These are phyloP conservation scores for Xanthostigma xanthostigma DNA, from an alignment of 2,888 invertebrate genomes.

Conservation along the genomic window DNA sequence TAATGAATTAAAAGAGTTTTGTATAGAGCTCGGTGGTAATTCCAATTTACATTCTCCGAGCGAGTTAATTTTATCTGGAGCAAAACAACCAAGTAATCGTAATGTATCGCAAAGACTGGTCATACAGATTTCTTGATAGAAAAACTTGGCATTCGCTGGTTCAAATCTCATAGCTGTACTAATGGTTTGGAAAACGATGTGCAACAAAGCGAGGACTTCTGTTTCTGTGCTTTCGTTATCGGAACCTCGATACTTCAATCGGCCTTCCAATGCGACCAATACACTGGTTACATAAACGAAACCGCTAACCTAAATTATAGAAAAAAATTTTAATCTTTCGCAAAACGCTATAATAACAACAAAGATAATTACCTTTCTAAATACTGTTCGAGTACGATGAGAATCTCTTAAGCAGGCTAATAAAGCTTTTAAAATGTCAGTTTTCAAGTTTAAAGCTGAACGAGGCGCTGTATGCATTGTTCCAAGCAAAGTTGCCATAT, in stretches of 20 bases:
- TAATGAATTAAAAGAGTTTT: slow-evolving; percentile 47
- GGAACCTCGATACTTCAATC: slow-evolving; percentile 37
- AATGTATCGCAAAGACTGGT: slow-evolving; percentile 89
- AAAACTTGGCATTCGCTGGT: slow-evolving; percentile 97
- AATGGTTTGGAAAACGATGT: slow-evolving; percentile 85
- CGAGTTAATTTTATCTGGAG: slow-evolving; percentile 20
- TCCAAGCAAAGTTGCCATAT: slow-evolving; percentile 82
- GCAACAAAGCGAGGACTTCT: slow-evolving; percentile 63
- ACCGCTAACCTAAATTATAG: slow-evolving; percentile 56
- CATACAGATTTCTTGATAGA: slow-evolving; percentile 92
- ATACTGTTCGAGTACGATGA: slow-evolving; percentile 89
- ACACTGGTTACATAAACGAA: slow-evolving; percentile 96
- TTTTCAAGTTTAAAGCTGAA: slow-evolving; percentile 67
- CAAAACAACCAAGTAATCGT: slow-evolving; percentile 81
- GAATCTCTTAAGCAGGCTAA: slow-evolving; percentile 85
- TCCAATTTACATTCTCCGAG: slow-evolving; percentile 21
- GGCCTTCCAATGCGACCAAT: slow-evolving; percentile 79
- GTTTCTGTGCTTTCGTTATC: slow-evolving; percentile 15
- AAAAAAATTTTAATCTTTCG: slow-evolving; percentile 1
- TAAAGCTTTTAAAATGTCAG: slow-evolving; percentile 79
- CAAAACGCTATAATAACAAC: not conserved
- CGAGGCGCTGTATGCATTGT: slow-evolving; percentile 83
- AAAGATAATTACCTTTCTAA: slow-evolving; percentile 57
- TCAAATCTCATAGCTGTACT: slow-evolving; percentile 98
- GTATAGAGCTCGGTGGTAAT: slow-evolving; percentile 17